Evolutionary conservation across 2,888 invertebrate genomes (phyloP), one percentile per base, ranked within the genome.

Genomic region (Rhynchonema sp.): DNA sequence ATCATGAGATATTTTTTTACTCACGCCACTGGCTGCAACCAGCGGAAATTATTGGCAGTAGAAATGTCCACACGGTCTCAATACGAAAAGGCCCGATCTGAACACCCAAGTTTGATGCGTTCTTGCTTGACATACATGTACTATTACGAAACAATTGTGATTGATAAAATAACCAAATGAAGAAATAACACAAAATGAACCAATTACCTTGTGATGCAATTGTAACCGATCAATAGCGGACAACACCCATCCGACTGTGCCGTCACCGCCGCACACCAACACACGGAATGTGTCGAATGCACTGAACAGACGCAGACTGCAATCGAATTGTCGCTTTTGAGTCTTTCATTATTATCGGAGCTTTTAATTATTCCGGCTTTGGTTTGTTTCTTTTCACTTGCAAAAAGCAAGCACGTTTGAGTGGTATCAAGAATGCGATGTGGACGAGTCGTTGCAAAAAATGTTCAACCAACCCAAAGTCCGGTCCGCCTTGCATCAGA

Each of bases 201-300:
- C 9, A 54, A n/a, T 54, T 54, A 68, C 68, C 61, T 68, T 68
- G n/a, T 62, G 69, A 65, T 77, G 77, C 84, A 94, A 86, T 72
- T 87, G 86, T 66, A 94, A 80, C 69, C 86, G 84, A 77, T 94
- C 94, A 66, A 94, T 87, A 76, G 94, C 91, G 65, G 88, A 86
- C 64, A 96, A 81, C 63, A 96, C 94, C 94, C 94, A 96, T 59
- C 94, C 91, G 13, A 94, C 90, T 46, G 90, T 91, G 26, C 94
- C 94, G 75, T 96, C 94, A 0, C 94, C 94, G 56, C 92, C 92
- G 80, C 94, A 94, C 62, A 94, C 89, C 65, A 94, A 80, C 71
- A 94, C 89, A 67, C 94, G 83, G 74, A 94, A 87, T 66, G 91
- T 90, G 72, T 92, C 89, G 74, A 94, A 91, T 77, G 88, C 87